Evolutionary conservation across 2,888 invertebrate genomes (phyloP), one percentile per base, ranked within the genome.

Genomic region (Enoplolaimus lenunculus): DNA sequence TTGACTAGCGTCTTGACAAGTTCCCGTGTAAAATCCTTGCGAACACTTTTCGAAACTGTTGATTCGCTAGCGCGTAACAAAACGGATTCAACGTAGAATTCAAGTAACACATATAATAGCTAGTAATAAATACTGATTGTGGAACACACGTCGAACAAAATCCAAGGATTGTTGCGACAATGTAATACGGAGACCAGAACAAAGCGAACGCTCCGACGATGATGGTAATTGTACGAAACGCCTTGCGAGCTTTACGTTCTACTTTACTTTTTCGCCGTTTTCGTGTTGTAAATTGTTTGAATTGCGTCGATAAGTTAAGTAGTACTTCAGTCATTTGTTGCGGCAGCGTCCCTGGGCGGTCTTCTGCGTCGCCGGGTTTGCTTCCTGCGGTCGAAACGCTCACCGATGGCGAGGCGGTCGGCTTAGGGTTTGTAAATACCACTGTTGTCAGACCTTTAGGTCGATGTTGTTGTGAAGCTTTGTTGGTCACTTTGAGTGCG

Each of bases 121-220:
- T 77, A 57, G 78, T 73, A 29, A 77, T 77, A 74, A 79, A 80
- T 7, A 80, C 72, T 7, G 75, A 71, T n/a, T 75, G 71, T 7
- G 79, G 78, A 30, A 80, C 77, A 74, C 78, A 80, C 35, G 75
- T 74, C 29, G 76, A 76, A 72, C 78, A 80, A 73, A 80, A 79
- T 1, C 80, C 80, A 71, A 78, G 78, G 29, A 80, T 73, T 7
- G 80, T 80, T 33, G 79, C 80, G 76, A 79, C 77, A 26, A 80
- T 77, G 69, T 78, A 80, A 68, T 80, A 80, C 1, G 80, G 80
- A n/a, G 79, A 78, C 80, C 80, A 80, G 59, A 80, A 74, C 60
- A 80, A 75, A 21, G 79, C 80, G 72, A 80, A 80, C 64, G 77
- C 75, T 30, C 80, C 80, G 29, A 80, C 79, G 68, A 80, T 80